These are phyloP conservation scores for Iselma pallidipennis DNA, from an alignment of 2,888 invertebrate genomes.

Conservation along the genomic window DNA sequence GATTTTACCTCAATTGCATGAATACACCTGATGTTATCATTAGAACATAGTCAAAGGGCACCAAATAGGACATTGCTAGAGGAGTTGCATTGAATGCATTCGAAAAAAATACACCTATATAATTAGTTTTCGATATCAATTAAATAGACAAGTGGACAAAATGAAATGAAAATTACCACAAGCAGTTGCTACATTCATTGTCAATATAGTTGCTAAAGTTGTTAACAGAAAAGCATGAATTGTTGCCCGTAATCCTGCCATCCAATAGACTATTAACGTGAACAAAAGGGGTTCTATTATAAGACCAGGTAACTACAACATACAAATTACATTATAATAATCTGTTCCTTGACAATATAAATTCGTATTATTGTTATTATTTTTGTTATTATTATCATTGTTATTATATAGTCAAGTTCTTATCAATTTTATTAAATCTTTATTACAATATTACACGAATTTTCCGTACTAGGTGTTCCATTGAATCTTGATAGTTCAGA, in stretches of 20 bases:
- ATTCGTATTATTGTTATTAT: too few species aligned
- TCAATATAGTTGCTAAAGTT: conserved; percentile 70
- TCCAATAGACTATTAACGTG: conserved; percentile 81
- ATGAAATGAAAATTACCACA: conserved; percentile 64
- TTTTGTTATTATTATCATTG: too few species aligned
- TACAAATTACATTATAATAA: conserved; percentile 15
- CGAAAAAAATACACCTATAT: conserved; percentile 79
- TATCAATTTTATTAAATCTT: neutral
- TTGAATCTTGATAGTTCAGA: too few species aligned
- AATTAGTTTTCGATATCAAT: neutral
- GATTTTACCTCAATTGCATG: conserved; percentile 72
- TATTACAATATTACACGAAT: neutral
- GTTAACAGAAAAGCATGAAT: conserved; percentile 73
- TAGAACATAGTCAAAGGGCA: conserved; percentile 83
- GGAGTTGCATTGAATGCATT: conserved; percentile 81
- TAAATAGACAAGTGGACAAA: neutral
- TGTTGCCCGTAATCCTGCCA: conserved; percentile 76
- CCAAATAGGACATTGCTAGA: conserved; percentile 78
- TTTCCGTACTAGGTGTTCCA: too few species aligned
- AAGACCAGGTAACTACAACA: conserved; percentile 77
- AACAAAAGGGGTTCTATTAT: conserved; percentile 83
- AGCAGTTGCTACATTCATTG: conserved; percentile 85
- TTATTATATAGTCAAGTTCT: too few species aligned
- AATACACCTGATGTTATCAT: conserved; percentile 89
- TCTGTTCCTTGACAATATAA: neutral